Percentiles rank a stretch among this genome's conserved stretches.
These are phyloP conservation scores for Herpailurus yagouaroundi DNA, from an alignment of 2,113 vertebrate species.

Conservation along the genomic window DNA sequence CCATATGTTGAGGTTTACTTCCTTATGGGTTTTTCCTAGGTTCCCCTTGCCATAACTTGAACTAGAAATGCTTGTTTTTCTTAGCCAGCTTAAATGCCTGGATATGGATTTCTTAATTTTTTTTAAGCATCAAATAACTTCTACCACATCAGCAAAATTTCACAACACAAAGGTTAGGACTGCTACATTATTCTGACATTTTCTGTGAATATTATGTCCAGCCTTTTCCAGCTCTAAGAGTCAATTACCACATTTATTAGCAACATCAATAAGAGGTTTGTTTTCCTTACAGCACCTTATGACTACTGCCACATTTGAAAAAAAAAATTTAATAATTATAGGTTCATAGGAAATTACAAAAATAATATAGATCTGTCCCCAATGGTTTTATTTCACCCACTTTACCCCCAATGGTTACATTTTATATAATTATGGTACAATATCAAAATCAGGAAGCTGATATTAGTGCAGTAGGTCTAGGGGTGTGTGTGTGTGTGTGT, in stretches of 20 bases:
- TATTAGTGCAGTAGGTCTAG: not conserved
- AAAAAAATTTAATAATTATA: conserved; percentile 8
- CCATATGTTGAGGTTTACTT: not conserved
- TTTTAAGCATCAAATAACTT: conserved; percentile 7
- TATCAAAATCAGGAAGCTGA: not conserved
- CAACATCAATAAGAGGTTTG: not conserved
- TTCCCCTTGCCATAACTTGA: not conserved
- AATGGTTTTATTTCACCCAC: not conserved
- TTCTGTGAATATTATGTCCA: not conserved
- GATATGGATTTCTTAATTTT: not conserved
- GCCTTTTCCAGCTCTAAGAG: conserved; percentile 1
- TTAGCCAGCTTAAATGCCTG: not conserved
- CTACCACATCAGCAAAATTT: not conserved
- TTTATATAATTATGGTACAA: not conserved
- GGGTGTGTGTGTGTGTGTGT: not conserved
- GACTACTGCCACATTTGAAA: not conserved
- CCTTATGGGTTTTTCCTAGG: not conserved
- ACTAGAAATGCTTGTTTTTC: not conserved
- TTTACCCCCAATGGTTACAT: not conserved
- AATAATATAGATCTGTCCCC: not conserved
- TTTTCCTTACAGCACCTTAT: not conserved
- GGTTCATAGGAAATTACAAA: not conserved
- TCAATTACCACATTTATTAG: not conserved
- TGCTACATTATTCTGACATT: conserved; percentile 13
- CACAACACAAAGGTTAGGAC: not conserved